phyloP scores from a whole-genome alignment of 2,888 invertebrate genomes.

The Drepanosiphum platanoidis region DNA sequence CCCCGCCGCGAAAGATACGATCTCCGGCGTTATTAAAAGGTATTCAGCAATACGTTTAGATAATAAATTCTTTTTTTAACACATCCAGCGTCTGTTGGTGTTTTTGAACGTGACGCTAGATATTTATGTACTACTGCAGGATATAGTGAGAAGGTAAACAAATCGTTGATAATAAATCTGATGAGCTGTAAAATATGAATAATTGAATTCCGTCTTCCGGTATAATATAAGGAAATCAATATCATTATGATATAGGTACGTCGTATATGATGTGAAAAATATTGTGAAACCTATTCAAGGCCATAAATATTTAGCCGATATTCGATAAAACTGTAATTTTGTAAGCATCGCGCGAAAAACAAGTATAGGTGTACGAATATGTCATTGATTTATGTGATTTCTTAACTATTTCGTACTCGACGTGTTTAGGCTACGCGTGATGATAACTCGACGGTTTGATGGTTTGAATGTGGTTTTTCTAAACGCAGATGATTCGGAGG shows the following conservation, averaged over 20 bases:
- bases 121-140: no score
- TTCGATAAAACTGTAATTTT: neutral
- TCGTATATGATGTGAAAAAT: no score
- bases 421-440: neutral
- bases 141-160: no score
- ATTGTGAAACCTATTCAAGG: neutral
- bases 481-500: neutral
- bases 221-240: no score
- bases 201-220: no score
- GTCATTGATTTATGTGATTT: neutral
- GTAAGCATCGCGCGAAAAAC: neutral
- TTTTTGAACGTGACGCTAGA: no score
- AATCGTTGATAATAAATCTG: no score
- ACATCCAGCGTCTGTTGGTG: no score
- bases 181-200: no score
- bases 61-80: no score
- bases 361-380: neutral
- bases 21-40: slow-evolving; percentile 4
- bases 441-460: neutral
- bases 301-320: neutral
- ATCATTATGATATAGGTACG: no score
- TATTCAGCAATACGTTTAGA: neutral
- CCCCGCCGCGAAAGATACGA: neutral
- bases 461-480: neutral
- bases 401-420: neutral